Evolutionary conservation across 2,888 invertebrate genomes (phyloP), one percentile per base, ranked within the genome.

Genomic region (Mythimna impura): DNA sequence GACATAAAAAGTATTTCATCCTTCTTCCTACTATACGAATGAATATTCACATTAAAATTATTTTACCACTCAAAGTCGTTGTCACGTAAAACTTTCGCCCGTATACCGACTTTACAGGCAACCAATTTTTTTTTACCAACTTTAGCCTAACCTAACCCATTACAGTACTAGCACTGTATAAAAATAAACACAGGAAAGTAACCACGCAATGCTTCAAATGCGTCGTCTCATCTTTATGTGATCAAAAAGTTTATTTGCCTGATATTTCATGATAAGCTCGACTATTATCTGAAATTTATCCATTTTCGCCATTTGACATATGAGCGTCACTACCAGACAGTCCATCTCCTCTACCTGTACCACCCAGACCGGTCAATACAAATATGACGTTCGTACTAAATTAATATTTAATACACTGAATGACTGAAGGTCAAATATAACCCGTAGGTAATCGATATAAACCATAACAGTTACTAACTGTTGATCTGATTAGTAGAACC

Each of bases 381-480:
- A n/a, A 73, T 7, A 57, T 40, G 20, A 54, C 2, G 36, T 17
- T 17, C 25, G 10, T 17, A 47, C 5, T 12, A 22, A 14, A 55
- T 79, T 22, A 80, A 80, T 80, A 64, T 64, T 61, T 73, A 55
- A 65, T 74, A n/a, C 20, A 20, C 36, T 22, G 6, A 66, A 55
- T 12, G 58, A 10, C 14, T 60, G 55, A 78, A 78, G 81, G 78
- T 34, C 57, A 64, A 62, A 66, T 63, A 58, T 43, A 64, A 34
- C 30, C 22, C 12, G 20, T 47, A 5, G 22, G 7, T 30, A 47
- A 77, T 77, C 76, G 61, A 73, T 77, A 73, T 47, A 62, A 30
- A 57, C 47, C 40, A n/a, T 34, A 17, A 40, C 72, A 55, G 58
- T 71, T 54, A 40, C n/a, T n/a, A n/a, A n/a, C n/a, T n/a, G 58